A percentile compares a stretch with the other conserved stretches of the same genome.
phyloP scores from a whole-genome alignment of 2,113 vertebrate genomes.

The Dissostichus mawsoni region DNA sequence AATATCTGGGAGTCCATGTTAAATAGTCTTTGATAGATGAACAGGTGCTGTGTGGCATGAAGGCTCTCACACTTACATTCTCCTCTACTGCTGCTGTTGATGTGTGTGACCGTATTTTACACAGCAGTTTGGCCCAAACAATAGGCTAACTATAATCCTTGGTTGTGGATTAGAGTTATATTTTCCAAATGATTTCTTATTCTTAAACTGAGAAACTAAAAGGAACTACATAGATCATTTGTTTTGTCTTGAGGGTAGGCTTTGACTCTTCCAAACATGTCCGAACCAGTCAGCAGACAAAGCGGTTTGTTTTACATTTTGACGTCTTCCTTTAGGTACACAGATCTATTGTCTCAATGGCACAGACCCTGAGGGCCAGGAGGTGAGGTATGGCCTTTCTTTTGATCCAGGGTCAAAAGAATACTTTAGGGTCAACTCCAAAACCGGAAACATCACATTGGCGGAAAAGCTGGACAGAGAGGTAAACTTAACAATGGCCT shows the following conservation, averaged over 20 bases:
- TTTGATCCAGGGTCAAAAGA: conserved; percentile 90
- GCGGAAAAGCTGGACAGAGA: conserved; percentile 94
- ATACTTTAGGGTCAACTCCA: conserved; percentile 89
- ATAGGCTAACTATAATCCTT: background rate
- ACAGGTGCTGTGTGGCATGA: conserved; percentile 51
- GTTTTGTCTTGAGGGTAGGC: background rate
- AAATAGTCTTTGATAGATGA: conserved; percentile 59
- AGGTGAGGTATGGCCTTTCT: conserved; percentile 89
- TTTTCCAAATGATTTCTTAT: background rate
- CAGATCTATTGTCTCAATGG: conserved; percentile 94
- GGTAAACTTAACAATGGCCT: conserved; percentile 75
- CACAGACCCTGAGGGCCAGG: conserved; percentile 92
- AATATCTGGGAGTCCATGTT: conserved; percentile 23
- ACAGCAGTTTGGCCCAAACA: conserved; percentile 4
- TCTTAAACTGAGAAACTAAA: background rate
- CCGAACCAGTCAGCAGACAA: background rate
- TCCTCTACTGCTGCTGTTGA: conserved; percentile 57
- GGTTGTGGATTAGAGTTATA: background rate
- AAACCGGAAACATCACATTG: conserved; percentile 90
- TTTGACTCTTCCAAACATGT: background rate
- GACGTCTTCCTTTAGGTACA: conserved; percentile 82
- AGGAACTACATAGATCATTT: background rate
- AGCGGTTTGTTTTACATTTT: background rate
- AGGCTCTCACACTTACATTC: conserved; percentile 20
- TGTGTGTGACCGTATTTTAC: conserved; percentile 29